Conservation (phyloP, 1,140 invertebrate species). For the Drosophila eugracilis region DNA sequence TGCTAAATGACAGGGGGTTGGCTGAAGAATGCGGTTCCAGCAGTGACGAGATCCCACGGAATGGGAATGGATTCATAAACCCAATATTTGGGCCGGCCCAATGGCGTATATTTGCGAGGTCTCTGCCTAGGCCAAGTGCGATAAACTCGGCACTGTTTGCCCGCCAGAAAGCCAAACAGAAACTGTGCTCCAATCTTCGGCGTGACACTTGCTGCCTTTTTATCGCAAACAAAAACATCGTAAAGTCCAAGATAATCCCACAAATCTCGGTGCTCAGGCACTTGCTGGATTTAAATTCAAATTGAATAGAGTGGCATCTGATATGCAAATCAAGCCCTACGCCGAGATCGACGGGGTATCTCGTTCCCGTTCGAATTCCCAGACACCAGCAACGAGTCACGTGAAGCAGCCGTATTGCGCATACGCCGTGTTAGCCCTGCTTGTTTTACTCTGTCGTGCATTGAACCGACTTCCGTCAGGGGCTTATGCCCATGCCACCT, state of each 20-base stretch:
- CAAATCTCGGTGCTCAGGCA: constrained; percentile 10
- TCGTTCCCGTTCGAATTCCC: constrained; percentile 20
- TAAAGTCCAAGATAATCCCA: constrained; percentile 20
- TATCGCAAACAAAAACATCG: constrained; percentile 37
- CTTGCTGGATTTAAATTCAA: constrained; percentile 31
- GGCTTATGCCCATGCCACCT: constrained; percentile 23
- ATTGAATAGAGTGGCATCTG: constrained; percentile 21
- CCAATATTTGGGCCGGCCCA: constrained; percentile 35
- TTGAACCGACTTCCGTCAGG: constrained; percentile 67
- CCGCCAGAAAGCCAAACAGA: constrained; percentile 32
- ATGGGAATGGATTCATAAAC: not conserved
- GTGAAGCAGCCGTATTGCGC: constrained; percentile 56
- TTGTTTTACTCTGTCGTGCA: constrained; percentile 49
- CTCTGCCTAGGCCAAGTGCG: constrained; percentile 48
- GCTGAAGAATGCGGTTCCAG: constrained; percentile 25
- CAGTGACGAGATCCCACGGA: constrained; percentile 13
- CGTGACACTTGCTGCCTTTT: constrained; percentile 42
- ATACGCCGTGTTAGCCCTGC: constrained; percentile 60
- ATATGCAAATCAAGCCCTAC: constrained; percentile 35
- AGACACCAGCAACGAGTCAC: constrained; percentile 23
- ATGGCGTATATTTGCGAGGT: constrained; percentile 40
- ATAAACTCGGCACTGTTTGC: constrained; percentile 47
- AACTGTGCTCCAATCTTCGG: constrained; percentile 18
- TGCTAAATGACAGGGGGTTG: constrained; percentile 34
- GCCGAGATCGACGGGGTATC: constrained; percentile 14